These are phyloP conservation scores for Gymnocephalus cernua DNA, from an alignment of 2,113 vertebrate species.

Conservation along the genomic window DNA sequence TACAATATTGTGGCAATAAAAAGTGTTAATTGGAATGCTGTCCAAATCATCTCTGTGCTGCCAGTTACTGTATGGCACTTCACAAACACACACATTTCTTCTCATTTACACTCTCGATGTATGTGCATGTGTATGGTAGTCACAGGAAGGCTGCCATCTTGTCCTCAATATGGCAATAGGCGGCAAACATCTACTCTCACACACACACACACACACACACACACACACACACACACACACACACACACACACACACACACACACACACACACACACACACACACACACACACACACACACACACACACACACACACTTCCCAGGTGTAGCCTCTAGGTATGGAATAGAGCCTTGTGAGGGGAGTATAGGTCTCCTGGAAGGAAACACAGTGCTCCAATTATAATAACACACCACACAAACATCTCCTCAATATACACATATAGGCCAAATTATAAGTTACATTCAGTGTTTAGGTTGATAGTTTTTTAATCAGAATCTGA, in stretches of 20 bases:
- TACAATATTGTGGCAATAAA: no score
- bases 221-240: background rate
- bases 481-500: background rate
- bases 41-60: background rate
- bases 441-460: background rate
- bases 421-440: background rate
- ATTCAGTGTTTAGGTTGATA: background rate
- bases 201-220: background rate
- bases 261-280: constrained; percentile 5
- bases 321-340: constrained; percentile 54
- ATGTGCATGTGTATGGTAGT: constrained; percentile 6
- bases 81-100: constrained; percentile 19
- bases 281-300: constrained; percentile 2
- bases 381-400: constrained; percentile 12
- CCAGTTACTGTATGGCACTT: constrained; percentile 14
- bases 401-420: background rate
- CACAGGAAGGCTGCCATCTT: constrained; percentile 17
- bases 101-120: constrained; percentile 37
- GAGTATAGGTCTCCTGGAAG: constrained; percentile 28
- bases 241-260: constrained; percentile 10
- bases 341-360: constrained; percentile 20
- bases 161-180: constrained; percentile 53
- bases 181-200: constrained; percentile 30
- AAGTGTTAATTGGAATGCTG: no score
- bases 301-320: constrained; percentile 18